Evolutionary conservation across 1,140 invertebrate genomes (phyloP).

Genomic region (Trichonephila inaurata): DNA sequence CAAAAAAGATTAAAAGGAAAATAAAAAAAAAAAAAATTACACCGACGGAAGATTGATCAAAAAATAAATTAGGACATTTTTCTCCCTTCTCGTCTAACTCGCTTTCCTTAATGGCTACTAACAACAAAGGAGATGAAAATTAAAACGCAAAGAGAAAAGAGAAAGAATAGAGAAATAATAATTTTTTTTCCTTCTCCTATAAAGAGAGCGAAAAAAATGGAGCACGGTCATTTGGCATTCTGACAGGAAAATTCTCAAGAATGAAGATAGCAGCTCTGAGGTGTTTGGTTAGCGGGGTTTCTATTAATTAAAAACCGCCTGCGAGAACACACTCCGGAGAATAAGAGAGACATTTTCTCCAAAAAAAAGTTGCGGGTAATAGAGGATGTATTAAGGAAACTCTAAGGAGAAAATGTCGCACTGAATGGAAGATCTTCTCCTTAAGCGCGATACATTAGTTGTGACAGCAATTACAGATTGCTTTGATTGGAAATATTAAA

Average conservation of each 20-base stretch:
- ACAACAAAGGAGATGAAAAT: conserved; percentile 75
- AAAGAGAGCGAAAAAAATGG: not conserved
- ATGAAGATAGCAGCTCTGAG: conserved; percentile 69
- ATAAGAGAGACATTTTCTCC: not conserved
- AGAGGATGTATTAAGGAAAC: conserved; percentile 13
- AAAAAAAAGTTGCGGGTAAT: conserved; percentile 28
- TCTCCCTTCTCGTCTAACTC: conserved; percentile 2
- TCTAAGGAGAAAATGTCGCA: not conserved
- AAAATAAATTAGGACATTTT: conserved; percentile 76
- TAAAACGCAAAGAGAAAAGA: conserved; percentile 54
- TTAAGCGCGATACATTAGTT: not conserved
- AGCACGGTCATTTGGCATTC: conserved; percentile 69
- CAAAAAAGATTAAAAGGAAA: conserved; percentile 26
- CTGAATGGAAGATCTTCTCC: not conserved
- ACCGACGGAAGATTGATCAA: conserved; percentile 58
- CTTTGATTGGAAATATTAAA: too few species aligned
- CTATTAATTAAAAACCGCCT: conserved; percentile 74
- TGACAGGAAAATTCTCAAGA: conserved; percentile 73
- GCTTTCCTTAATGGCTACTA: conserved; percentile 63
- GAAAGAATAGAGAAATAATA: conserved; percentile 38
- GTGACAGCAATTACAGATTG: too few species aligned
- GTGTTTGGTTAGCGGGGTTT: conserved; percentile 70
- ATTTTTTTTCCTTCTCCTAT: not conserved
- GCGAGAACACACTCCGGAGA: conserved; percentile 8
- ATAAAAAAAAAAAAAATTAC: conserved; percentile 37